phyloP scores from a whole-genome alignment of 2,113 vertebrate species.

The Scomber colias region DNA sequence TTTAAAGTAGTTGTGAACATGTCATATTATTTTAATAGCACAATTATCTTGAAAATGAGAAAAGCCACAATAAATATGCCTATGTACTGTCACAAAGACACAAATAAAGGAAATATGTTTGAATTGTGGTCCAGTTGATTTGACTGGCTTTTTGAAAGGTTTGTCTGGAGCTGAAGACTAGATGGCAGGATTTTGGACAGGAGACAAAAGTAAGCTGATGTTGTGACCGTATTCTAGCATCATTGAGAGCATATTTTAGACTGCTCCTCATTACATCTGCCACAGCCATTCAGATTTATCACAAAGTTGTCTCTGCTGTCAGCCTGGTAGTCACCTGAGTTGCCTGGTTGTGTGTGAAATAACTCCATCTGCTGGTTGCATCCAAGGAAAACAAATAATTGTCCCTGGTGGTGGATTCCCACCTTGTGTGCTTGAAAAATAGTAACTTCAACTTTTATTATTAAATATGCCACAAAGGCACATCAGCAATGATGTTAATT shows the following conservation, averaged over 20 bases:
- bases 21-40: not conserved
- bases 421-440: too few species aligned
- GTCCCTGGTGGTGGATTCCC: not conserved
- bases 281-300: not conserved
- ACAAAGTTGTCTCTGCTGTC: not conserved
- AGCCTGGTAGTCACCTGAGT: not conserved
- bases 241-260: not conserved
- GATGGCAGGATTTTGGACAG: not conserved
- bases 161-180: not conserved
- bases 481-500: not conserved
- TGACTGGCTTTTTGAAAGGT: not conserved
- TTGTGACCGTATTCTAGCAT: not conserved
- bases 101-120: not conserved
- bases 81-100: too few species aligned
- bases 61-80: too few species aligned
- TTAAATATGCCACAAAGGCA: not conserved
- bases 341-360: not conserved
- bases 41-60: not conserved
- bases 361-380: not conserved
- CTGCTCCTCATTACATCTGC: not conserved
- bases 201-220: not conserved
- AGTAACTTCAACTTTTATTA: not conserved
- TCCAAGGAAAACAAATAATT: not conserved
- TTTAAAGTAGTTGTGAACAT: not conserved
- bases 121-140: not conserved